Base-by-base conservation (phyloP, 2,113 vertebrate genomes). In the Datnioides undecimradiatus region DNA sequence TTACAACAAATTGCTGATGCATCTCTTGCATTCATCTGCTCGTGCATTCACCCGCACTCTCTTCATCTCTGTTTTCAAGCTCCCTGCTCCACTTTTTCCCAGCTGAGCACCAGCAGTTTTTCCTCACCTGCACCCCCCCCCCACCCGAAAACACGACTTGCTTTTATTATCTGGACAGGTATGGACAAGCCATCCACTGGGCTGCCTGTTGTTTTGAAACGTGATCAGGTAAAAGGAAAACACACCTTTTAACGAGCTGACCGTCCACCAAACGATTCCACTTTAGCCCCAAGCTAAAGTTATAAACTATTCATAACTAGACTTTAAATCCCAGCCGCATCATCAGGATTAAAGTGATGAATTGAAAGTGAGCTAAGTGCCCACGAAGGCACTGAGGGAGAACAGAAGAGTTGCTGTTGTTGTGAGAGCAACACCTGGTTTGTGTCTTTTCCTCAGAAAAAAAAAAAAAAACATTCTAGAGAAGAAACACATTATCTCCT, bases 151-250 rank as follows among this genome's bases (percentile, higher is more conserved):
- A n/a, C 66, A 6, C 55, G 36, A 51, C 54, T 83, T 27, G 46
- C 66, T 81, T 92, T 93, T 90, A 93, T 93, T 86, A 90, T 87
- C 70, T 73, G 85, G 88, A 93, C 94, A 93, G 85, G 94, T 89
- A 90, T 78, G 83, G 87, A 92, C 93, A 94, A 87, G 94, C 76
- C 75, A 27, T 55, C 55, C 63, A 49, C 52, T 13, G 34, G 72
- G 76, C 55, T 77, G 73, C 85, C 79, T 88, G 91, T 91, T 94
- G 94, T 95, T 94, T 93, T 94, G 90, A 94, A 94, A 94, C 33
- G 34, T 81, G 92, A 95, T 91, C 79, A 2, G 70, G 80, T 72
- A 76, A 83, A 89, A 83, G 40, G 76, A 60, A 79, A 87, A 76
- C 82, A 75, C 69, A 73, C 76, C 84, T 54, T 52, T 63, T 64